phyloP scores from a whole-genome alignment of 1,140 invertebrate species.

The Drosophila bocki region DNA sequence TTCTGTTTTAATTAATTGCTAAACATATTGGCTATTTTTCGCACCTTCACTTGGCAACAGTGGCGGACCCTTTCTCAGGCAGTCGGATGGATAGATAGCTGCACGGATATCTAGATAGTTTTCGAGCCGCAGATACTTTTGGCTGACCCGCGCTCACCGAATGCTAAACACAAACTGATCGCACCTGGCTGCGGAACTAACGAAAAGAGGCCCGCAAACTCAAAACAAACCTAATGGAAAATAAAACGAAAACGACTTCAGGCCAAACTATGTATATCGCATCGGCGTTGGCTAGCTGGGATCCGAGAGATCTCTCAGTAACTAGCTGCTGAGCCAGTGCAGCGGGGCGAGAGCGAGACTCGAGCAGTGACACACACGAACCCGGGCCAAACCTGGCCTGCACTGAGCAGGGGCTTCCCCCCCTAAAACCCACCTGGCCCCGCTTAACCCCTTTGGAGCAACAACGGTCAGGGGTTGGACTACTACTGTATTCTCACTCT shows the following conservation, averaged over 20 bases:
- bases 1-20: slow-evolving; percentile 25
- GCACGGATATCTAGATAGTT: slow-evolving; percentile 10
- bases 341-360: slow-evolving; percentile 23
- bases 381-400: slow-evolving; percentile 4
- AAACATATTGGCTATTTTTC: slow-evolving; percentile 1
- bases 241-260: slow-evolving; percentile 61
- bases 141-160: slow-evolving; percentile 67
- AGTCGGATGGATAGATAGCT: background rate
- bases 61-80: slow-evolving; percentile 15
- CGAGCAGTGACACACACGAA: slow-evolving; percentile 31
- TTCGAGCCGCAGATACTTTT: slow-evolving; percentile 22
- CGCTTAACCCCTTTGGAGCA: background rate
- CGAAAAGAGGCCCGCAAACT: slow-evolving; percentile 68
- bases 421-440: background rate
- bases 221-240: slow-evolving; percentile 68
- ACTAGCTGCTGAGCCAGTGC: slow-evolving; percentile 35
- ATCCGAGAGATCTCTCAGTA: slow-evolving; percentile 43
- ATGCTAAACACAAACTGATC: slow-evolving; percentile 82
- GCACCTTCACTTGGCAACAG: slow-evolving; percentile 35
- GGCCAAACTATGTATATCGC: slow-evolving; percentile 51
- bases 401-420: slow-evolving; percentile 4
- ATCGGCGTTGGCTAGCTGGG: slow-evolving; percentile 45
- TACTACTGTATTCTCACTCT: slow-evolving; percentile 57
- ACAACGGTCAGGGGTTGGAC: slow-evolving; percentile 63
- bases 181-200: slow-evolving; percentile 63